Conservation (phyloP, 2,888 invertebrate genomes). For the Dioctria rufipes region DNA sequence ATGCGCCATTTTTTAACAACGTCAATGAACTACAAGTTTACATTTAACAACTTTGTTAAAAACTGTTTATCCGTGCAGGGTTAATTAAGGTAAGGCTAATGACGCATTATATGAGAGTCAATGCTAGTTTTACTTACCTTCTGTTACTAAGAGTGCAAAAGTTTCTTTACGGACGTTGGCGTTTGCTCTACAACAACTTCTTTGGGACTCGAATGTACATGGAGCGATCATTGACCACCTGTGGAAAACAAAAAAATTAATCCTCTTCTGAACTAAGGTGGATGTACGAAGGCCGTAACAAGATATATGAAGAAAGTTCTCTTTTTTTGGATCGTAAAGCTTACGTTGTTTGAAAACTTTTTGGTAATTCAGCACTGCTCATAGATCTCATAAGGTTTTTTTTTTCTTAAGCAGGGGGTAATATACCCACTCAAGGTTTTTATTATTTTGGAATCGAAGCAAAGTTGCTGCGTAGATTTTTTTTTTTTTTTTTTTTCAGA, state of each 20-base stretch:
- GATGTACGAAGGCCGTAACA: neutral
- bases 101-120: neutral
- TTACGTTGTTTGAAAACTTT: conserved; percentile 3
- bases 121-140: neutral
- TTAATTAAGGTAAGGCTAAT: conserved; percentile 9
- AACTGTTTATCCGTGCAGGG: neutral
- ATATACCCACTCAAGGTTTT: conserved; percentile 9
- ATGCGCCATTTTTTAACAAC: neutral
- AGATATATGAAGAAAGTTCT: neutral
- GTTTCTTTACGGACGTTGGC: neutral
- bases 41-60: conserved; percentile 3
- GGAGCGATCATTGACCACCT: neutral
- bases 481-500: too few relatives aligned
- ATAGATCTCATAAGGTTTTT: neutral
- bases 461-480: neutral
- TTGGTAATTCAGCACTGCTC: neutral
- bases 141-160: neutral
- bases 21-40: conserved; percentile 7
- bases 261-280: neutral
- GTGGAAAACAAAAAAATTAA: conserved; percentile 3
- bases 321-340: conserved; percentile 6
- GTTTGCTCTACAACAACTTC: neutral
- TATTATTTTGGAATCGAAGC: neutral
- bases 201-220: neutral
- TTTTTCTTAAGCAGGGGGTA: neutral